Base-by-base conservation (phyloP, 2,888 invertebrate genomes). In the Drosophila vallismaia region DNA sequence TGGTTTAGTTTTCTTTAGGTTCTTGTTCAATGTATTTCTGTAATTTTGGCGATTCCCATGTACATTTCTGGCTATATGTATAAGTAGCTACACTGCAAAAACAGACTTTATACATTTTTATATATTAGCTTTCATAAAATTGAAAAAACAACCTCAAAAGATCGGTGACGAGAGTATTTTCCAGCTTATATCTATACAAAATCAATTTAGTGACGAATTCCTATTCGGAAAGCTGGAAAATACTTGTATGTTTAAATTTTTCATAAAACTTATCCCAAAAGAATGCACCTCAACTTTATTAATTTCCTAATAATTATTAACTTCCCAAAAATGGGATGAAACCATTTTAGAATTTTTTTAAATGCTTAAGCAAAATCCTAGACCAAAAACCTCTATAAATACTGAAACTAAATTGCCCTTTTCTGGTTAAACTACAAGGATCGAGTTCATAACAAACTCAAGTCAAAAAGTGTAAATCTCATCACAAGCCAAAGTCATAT, bases 401-500 rank as follows among this genome's bases (percentile, higher is more conserved):
- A n/a, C 33, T 33, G n/a, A 33, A 36, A 6, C 36, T 6, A 49
- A 69, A 68, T 58, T 59, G 42, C 51, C 38, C 19, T 46, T 40
- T 59, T 53, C 59, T 44, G 36, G 49, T 31, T 29, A 69, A 59
- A 52, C 26, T 50, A 44, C 51, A 53, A 45, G 48, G 33, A 51
- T 42, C 48, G 53, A 64, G 68, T 64, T 67, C 69, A 76, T 55
- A 71, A 63, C 52, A 58, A 79, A 71, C 63, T 70, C 63, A 38
- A 62, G 51, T 71, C 55, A 71, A 71, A 62, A 64, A 51, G 77
- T 62, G 62, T 64, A 76, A 79, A 77, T 79, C 79, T 74, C 77
- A 85, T 79, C 79, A 85, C 68, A 70, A 74, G 71, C 71, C 70
- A 64, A 71, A 74, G 74, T 71, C 74, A 62, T 77, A 81, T 85